phyloP scores from a whole-genome alignment of 2,797 vertebrate species.

The Emydoidea blandingii region DNA sequence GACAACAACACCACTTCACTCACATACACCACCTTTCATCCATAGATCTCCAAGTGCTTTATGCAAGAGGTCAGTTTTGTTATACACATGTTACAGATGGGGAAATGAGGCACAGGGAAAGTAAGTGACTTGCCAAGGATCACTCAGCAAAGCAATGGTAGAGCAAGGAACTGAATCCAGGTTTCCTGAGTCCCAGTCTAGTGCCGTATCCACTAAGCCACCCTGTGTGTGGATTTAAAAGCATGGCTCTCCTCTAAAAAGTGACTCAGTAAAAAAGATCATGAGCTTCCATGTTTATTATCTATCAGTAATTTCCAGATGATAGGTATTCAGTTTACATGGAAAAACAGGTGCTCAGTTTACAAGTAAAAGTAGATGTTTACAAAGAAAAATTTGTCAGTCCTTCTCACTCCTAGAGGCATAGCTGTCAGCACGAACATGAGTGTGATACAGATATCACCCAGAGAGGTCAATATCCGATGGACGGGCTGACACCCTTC shows the following conservation, averaged over 20 bases:
- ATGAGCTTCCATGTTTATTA: background rate
- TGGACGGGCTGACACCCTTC: background rate
- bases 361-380: background rate
- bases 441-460: background rate
- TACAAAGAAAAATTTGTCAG: background rate
- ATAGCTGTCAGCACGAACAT: background rate
- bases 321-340: background rate
- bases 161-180: background rate
- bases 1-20: background rate
- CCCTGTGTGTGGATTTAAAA: background rate
- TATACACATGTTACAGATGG: background rate
- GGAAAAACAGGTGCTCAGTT: background rate
- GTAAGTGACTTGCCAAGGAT: background rate
- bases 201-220: background rate
- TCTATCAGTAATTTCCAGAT: slow-evolving; percentile 55
- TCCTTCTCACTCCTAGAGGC: background rate
- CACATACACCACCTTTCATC: background rate
- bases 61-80: background rate
- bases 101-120: background rate
- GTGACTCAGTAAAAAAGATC: background rate
- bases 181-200: background rate
- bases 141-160: background rate
- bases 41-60: background rate
- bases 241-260: background rate
- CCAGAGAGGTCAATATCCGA: background rate